A percentile compares a stretch with the other conserved stretches of the same genome.
Evolutionary conservation across 2,888 invertebrate species (phyloP).

Genomic region (Stenolophus ochropezus): DNA sequence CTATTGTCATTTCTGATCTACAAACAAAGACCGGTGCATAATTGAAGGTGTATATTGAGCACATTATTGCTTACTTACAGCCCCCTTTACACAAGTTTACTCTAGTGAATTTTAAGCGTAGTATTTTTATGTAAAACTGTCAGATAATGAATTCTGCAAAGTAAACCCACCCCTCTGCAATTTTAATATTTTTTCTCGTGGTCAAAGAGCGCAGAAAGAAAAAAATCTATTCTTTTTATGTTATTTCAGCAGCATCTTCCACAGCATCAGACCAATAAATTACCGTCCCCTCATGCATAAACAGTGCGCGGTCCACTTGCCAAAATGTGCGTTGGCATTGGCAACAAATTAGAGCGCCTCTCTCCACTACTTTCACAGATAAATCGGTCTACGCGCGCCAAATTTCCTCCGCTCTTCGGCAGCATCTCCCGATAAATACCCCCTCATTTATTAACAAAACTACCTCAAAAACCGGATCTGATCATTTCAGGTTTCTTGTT

Average conservation of each 20-base stretch:
- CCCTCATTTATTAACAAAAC: not conserved
- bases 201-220: not conserved
- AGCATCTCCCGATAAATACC: not conserved
- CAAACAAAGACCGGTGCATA: constrained; percentile 6
- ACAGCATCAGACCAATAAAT: constrained; percentile 38
- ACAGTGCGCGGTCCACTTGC: constrained; percentile 49
- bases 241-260: constrained; percentile 24
- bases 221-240: constrained; percentile 37
- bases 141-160: not conserved
- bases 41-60: not conserved
- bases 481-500: no score
- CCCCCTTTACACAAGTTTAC: not conserved
- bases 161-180: not conserved
- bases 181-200: constrained; percentile 24
- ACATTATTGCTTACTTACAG: not conserved
- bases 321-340: constrained; percentile 51
- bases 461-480: not conserved
- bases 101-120: no score
- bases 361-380: constrained; percentile 14
- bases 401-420: not conserved
- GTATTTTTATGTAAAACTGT: no score
- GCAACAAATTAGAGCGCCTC: constrained; percentile 50
- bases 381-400: not conserved
- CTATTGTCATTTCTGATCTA: constrained; percentile 25
- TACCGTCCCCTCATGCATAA: constrained; percentile 51